Percentiles rank a stretch among this genome's conserved stretches.
Evolutionary conservation across 2,797 vertebrate genomes (phyloP).

Genomic region (Phrynocephalus vlangalii): DNA sequence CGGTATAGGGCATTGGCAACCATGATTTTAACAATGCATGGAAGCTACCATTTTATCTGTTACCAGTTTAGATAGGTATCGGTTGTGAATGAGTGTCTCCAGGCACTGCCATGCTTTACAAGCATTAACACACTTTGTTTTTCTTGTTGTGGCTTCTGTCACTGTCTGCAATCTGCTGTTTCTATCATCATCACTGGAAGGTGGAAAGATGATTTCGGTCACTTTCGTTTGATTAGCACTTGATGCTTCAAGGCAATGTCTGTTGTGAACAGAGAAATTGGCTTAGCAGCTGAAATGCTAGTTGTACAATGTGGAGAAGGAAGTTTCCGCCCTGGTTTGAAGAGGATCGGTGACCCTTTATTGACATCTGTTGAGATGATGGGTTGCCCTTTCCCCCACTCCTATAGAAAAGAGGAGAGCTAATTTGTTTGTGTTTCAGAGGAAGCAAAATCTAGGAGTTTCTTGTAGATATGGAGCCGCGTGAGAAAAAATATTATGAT

Average conservation of each 20-base stretch:
- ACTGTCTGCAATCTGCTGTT: background rate
- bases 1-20: too few species aligned
- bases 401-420: too few species aligned
- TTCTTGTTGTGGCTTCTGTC: background rate
- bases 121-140: background rate
- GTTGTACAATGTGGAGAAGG: background rate
- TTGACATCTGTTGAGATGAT: background rate
- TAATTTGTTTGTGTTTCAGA: too few species aligned
- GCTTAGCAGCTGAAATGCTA: background rate
- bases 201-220: background rate
- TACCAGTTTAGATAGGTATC: background rate
- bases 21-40: too few species aligned
- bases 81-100: background rate
- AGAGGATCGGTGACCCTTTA: background rate
- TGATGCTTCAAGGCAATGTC: background rate
- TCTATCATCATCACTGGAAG: background rate
- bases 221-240: background rate
- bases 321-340: background rate
- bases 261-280: background rate
- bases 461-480: too few species aligned
- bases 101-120: background rate
- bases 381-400: too few species aligned
- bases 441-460: too few species aligned
- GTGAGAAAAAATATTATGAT: too few species aligned
- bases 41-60: background rate